phyloP scores from a whole-genome alignment of 2,888 invertebrate species.

The Sicus ferrugineus region DNA sequence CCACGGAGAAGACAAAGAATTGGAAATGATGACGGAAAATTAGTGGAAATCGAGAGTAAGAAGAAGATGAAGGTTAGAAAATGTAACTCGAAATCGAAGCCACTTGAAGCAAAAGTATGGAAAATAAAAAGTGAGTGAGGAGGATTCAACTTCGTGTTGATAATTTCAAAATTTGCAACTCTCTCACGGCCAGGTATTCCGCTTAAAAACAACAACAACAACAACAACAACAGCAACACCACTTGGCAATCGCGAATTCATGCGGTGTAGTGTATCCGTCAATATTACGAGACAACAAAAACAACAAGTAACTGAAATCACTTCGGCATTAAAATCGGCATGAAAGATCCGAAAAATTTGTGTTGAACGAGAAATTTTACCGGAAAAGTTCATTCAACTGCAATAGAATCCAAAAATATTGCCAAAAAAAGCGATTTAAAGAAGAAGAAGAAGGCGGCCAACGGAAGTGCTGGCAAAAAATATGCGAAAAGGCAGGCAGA shows the following conservation, averaged over 20 bases:
- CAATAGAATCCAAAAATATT: neutral
- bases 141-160: too few species aligned
- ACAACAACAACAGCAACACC: slow-evolving; percentile 9
- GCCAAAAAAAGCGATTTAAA: neutral
- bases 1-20: too few species aligned
- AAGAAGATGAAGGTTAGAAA: too few species aligned
- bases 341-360: neutral
- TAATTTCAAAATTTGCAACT: too few species aligned
- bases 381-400: slow-evolving; percentile 31
- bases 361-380: neutral
- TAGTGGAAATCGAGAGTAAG: too few species aligned
- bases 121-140: too few species aligned
- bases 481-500: neutral
- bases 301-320: neutral
- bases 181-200: too few species aligned
- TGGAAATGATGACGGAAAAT: too few species aligned
- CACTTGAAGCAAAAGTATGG: too few species aligned
- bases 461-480: slow-evolving; percentile 6
- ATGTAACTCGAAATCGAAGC: too few species aligned
- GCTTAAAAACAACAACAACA: neutral
- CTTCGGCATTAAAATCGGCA: neutral
- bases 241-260: neutral
- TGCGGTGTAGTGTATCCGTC: neutral
- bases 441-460: neutral
- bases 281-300: slow-evolving; percentile 3